A percentile compares a stretch with the other conserved stretches of the same genome.
phyloP scores from a whole-genome alignment of 2,797 vertebrate species.

The Petrocephalus schoutedeni region DNA sequence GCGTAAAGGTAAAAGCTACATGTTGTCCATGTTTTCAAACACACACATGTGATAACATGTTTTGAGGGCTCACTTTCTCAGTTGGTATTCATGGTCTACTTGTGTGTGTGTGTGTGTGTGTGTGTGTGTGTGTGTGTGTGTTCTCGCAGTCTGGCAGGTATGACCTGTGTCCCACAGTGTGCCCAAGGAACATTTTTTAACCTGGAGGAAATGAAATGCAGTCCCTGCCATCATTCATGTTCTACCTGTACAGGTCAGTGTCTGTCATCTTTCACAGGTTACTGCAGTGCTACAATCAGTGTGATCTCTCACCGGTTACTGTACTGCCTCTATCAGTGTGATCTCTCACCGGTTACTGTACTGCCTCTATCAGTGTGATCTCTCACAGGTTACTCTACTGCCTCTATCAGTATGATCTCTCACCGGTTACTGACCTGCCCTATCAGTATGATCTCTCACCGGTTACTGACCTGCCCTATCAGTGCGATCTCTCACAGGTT shows the following conservation, averaged over 20 bases:
- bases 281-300: neutral
- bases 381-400: neutral
- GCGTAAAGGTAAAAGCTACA: neutral
- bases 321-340: neutral
- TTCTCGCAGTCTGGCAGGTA: conserved; percentile 68
- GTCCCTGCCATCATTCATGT: conserved; percentile 68
- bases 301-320: neutral
- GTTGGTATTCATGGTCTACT: too few species aligned
- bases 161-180: conserved; percentile 77
- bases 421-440: neutral
- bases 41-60: neutral
- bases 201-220: conserved; percentile 68
- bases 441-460: neutral
- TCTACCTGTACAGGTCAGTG: conserved; percentile 70
- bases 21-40: neutral
- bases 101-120: neutral
- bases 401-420: neutral
- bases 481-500: neutral
- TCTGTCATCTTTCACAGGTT: neutral
- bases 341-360: neutral
- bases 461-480: neutral
- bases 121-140: neutral
- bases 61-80: too few species aligned
- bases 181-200: conserved; percentile 74
- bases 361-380: neutral